phyloP scores from a whole-genome alignment of 1,140 invertebrate species.

The Lethocerus indicus region DNA sequence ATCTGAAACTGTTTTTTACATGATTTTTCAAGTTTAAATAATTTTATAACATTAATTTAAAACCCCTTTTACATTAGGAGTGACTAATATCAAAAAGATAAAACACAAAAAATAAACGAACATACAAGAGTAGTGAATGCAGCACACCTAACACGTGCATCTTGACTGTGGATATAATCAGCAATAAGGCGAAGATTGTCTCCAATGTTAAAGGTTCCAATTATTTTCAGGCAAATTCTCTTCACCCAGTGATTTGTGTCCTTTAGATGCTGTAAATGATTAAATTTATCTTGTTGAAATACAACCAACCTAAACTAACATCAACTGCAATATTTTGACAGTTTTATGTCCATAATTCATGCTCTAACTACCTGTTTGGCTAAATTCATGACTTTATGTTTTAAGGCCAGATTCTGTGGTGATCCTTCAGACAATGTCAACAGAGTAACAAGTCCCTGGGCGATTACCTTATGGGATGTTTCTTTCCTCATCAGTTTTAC shows the following conservation, averaged over 20 bases:
- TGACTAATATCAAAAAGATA: neutral
- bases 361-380: constrained; percentile 25
- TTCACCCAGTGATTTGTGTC: constrained; percentile 60
- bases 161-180: constrained; percentile 70
- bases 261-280: constrained; percentile 27
- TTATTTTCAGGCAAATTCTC: constrained; percentile 55
- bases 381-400: constrained; percentile 24
- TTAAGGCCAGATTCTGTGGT: constrained; percentile 20
- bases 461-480: constrained; percentile 64
- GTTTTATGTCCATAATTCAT: no score
- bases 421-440: constrained; percentile 36
- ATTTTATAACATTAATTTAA: neutral
- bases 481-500: constrained; percentile 55
- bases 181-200: constrained; percentile 47
- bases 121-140: constrained; percentile 71
- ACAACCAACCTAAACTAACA: no score
- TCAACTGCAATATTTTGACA: no score
- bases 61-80: neutral
- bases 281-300: neutral
- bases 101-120: constrained; percentile 4
- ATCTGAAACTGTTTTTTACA: neutral
- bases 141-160: constrained; percentile 74
- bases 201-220: constrained; percentile 38
- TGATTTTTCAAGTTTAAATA: neutral
- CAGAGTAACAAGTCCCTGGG: constrained; percentile 52